Evolutionary conservation across 1,140 invertebrate species (phyloP), one percentile per base, ranked within the genome.

Genomic region (Planococcus citri): DNA sequence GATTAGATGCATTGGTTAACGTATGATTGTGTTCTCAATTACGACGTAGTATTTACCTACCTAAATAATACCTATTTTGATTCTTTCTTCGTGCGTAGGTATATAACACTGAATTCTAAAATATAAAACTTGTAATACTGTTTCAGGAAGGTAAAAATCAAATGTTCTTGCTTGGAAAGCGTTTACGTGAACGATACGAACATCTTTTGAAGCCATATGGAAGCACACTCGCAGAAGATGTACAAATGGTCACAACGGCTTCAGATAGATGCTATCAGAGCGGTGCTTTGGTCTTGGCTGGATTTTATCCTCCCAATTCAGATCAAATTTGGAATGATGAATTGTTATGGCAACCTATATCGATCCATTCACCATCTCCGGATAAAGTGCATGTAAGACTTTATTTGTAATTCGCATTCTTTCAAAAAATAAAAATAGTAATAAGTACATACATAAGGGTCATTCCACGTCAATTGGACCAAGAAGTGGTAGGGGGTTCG

Each of bases 301-400:
- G 70, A 12, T 68, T 71, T 67, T 71, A 71, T 12, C 70, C 70
- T 0, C 70, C 70, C 9, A 38, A 71, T 12, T 38, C 68, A 14
- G 22, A 68, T 17, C 70, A 71, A 12, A 29, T 12, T 0, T 71
- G 70, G 70, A 71, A 71, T 24, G 24, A 41, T 1, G 67, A 71
- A 12, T 33, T 71, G 9, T 60, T 60, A 61, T 71, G 70, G 70
- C 70, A 71, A 25, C 70, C 70, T 14, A n/a, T n/a, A 68, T 67
- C 70, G 0, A 71, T 71, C 17, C 2, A 17, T 9, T 51, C 10
- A 3, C 3, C 41, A 3, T 51, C 41, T 14, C 41, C 41, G 6
- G 41, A 51, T 51, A 51, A 51, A 51, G 41, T 51, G 17, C 41
- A 51, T 20, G 41, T 51, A 51, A 51, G 41, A 33, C 3, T 3